Conservation (phyloP, 1,140 invertebrate genomes). For the Scaptomyza graminum region DNA sequence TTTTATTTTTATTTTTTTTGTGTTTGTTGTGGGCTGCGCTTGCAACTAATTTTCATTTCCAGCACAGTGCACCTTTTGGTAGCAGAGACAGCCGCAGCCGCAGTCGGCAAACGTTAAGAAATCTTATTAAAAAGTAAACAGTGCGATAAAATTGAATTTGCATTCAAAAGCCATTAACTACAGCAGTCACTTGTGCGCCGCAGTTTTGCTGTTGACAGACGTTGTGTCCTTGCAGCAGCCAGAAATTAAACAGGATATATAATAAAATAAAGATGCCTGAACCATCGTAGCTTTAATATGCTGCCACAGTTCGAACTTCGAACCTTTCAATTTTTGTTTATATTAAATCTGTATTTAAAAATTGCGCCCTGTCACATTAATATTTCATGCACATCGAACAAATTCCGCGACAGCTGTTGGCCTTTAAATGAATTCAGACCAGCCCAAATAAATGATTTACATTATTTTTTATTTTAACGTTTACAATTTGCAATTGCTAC, state of each 20-base stretch:
- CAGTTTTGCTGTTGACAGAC: conserved; percentile 30
- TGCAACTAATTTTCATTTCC: conserved; percentile 82
- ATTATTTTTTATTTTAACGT: not conserved
- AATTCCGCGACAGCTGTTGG: conserved; percentile 55
- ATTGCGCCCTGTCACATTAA: conserved; percentile 46
- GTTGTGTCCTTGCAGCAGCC: conserved; percentile 51
- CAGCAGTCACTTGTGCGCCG: conserved; percentile 70
- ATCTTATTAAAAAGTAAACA: conserved; percentile 84
- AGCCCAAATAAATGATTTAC: not conserved
- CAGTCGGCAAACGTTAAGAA: conserved; percentile 47
- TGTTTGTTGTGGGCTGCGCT: conserved; percentile 48
- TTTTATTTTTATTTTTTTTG: conserved; percentile 39
- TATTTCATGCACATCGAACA: conserved; percentile 63
- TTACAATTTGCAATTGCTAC: conserved; percentile 9
- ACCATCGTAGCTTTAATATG: conserved; percentile 50
- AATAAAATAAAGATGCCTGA: conserved; percentile 28
- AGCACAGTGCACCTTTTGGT: conserved; percentile 76
- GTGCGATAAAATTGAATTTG: conserved; percentile 84
- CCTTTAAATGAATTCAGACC: conserved; percentile 32
- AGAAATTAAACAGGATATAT: conserved; percentile 52
- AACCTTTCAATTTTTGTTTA: conserved; percentile 30
- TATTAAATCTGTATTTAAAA: conserved; percentile 33
- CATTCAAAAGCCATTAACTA: conserved; percentile 84
- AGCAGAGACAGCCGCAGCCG: conserved; percentile 21
- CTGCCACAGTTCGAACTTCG: conserved; percentile 28